phyloP scores from a whole-genome alignment of 1,140 invertebrate species.

The Pollicipes pollicipes region DNA sequence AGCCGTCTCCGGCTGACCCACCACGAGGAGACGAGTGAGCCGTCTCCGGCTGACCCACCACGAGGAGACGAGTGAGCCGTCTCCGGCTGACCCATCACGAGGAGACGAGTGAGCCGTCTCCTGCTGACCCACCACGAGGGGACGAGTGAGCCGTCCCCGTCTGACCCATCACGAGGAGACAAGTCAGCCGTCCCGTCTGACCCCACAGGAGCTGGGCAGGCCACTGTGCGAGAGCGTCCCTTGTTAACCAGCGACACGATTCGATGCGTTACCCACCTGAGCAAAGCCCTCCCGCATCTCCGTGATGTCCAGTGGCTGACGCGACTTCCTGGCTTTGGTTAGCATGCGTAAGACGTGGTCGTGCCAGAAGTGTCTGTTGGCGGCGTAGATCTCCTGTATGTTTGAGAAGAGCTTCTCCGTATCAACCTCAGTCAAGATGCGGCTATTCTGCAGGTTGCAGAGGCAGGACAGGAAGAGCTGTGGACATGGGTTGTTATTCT shows the following conservation, averaged over 20 bases:
- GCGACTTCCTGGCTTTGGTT: constrained; percentile 33
- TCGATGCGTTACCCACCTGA: constrained; percentile 33
- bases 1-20: too few species aligned
- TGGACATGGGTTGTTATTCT: too few species aligned
- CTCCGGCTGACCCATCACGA: constrained; percentile 2
- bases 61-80: too few species aligned
- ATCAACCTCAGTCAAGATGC: constrained; percentile 62
- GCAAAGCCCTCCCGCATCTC: constrained; percentile 49
- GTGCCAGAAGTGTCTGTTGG: constrained; percentile 61
- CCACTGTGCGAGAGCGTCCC: too few species aligned
- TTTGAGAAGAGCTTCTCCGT: constrained; percentile 63
- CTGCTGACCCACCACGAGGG: too few species aligned
- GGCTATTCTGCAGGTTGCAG: constrained; percentile 51
- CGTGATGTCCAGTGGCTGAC: constrained; percentile 44
- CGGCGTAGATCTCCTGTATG: constrained; percentile 57
- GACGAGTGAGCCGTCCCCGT: too few species aligned
- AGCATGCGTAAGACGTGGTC: constrained; percentile 51
- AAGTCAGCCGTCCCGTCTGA: neutral
- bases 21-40: too few species aligned
- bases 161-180: neutral
- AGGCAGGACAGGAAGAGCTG: constrained; percentile 67
- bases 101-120: too few species aligned
- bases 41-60: too few species aligned
- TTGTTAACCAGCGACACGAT: too few species aligned
- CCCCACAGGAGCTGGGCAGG: too few species aligned